These are phyloP conservation scores for Eilema caniola DNA, from an alignment of 2,888 invertebrate species.

Conservation along the genomic window DNA sequence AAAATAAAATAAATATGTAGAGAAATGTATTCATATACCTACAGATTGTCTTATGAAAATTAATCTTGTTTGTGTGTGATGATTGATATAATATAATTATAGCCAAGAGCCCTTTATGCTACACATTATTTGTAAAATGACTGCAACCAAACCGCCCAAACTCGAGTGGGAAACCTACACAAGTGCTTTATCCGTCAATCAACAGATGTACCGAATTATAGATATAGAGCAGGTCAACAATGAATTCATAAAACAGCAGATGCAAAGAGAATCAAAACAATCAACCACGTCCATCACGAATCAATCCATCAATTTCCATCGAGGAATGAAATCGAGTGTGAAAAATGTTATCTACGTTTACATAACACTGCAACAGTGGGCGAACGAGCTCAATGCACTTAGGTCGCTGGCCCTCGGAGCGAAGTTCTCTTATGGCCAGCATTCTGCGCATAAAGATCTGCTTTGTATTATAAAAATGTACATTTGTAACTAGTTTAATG, in stretches of 20 bases:
- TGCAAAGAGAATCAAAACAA: background rate
- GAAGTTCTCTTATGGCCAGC: slow-evolving; percentile 50
- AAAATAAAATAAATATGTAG: no score
- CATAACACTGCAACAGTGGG: slow-evolving; percentile 34
- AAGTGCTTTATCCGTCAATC: no score
- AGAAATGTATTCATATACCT: no score
- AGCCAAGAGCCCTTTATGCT: no score
- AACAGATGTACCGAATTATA: no score
- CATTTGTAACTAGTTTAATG: slow-evolving; percentile 46
- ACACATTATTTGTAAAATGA: background rate
- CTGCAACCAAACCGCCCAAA: background rate
- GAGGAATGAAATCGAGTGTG: slow-evolving; percentile 32
- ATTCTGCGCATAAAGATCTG: slow-evolving; percentile 39
- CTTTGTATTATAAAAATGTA: slow-evolving; percentile 54
- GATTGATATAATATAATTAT: no score
- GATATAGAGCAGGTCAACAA: background rate
- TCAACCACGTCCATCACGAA: background rate
- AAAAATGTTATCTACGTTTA: slow-evolving; percentile 34
- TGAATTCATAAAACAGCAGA: background rate
- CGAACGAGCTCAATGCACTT: slow-evolving; percentile 48
- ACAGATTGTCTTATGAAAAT: no score
- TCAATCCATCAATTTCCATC: slow-evolving; percentile 9
- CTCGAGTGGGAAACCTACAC: no score
- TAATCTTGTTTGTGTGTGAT: no score
- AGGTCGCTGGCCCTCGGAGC: slow-evolving; percentile 59